These are phyloP conservation scores for Enteromius unitaeniatus DNA, from an alignment of 2,797 vertebrate species.

Conservation along the genomic window DNA sequence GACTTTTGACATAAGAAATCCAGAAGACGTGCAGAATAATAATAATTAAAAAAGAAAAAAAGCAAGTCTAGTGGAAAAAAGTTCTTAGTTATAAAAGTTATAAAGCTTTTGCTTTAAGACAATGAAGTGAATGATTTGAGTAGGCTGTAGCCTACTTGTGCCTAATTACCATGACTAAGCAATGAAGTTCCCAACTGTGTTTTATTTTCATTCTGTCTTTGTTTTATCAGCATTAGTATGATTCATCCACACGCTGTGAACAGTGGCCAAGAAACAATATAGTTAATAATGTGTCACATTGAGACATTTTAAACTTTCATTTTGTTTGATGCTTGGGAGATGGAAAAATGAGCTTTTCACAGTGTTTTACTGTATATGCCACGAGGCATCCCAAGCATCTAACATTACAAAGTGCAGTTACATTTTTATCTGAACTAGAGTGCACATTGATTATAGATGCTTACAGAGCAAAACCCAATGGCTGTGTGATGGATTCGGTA, in stretches of 20 bases:
- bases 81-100: background rate
- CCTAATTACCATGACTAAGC: constrained; percentile 34
- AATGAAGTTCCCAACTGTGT: constrained; percentile 17
- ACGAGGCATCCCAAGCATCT: background rate
- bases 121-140: constrained; percentile 29
- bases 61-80: background rate
- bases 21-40: background rate
- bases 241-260: constrained; percentile 34
- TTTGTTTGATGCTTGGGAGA: constrained; percentile 28
- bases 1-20: background rate
- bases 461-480: constrained; percentile 12
- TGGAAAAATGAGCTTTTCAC: background rate
- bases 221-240: constrained; percentile 30
- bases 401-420: background rate
- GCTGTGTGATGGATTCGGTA: constrained; percentile 2
- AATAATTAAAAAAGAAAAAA: no score
- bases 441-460: constrained; percentile 16
- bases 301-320: constrained; percentile 28
- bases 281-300: constrained; percentile 38
- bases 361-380: constrained; percentile 1
- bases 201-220: constrained; percentile 32
- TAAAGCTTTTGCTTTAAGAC: constrained; percentile 14
- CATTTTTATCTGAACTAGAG: constrained; percentile 11
- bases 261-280: constrained; percentile 28
- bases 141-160: constrained; percentile 22